Percentiles rank a stretch among this genome's conserved stretches.
phyloP scores from a whole-genome alignment of 2,113 vertebrate genomes.

The Tetraodon nigroviridis region DNA sequence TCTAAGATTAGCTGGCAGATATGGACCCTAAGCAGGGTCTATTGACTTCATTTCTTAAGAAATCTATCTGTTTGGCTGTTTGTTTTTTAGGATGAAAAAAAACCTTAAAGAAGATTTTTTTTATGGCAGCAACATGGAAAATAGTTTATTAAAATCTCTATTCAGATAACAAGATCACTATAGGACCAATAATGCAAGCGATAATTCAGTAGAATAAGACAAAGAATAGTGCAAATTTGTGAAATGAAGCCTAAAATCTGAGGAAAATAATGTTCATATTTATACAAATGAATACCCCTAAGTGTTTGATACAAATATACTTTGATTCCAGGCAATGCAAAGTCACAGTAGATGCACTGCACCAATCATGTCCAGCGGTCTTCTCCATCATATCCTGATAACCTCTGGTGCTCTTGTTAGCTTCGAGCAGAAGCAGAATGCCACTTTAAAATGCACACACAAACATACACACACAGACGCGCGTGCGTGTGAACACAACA shows the following conservation, averaged over 20 bases:
- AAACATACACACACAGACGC: constrained; percentile 11
- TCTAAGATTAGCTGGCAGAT: constrained; percentile 29
- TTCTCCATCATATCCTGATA: constrained; percentile 49
- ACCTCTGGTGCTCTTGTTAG: constrained; percentile 60
- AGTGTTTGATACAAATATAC: constrained; percentile 7
- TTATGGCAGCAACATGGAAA: no score
- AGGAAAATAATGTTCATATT: constrained; percentile 10
- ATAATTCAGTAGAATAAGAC: no score
- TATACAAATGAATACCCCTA: constrained; percentile 12
- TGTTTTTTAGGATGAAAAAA: neutral
- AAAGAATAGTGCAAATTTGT: no score
- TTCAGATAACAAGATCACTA: no score
- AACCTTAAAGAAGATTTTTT: no score
- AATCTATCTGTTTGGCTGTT: neutral
- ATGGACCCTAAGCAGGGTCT: constrained; percentile 13
- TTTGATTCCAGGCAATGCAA: constrained; percentile 3
- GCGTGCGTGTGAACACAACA: constrained; percentile 31
- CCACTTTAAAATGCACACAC: constrained; percentile 58
- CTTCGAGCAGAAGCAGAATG: constrained; percentile 64
- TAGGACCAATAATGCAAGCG: no score
- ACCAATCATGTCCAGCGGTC: constrained; percentile 30
- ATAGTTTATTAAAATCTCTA: no score
- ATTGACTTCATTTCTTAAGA: constrained; percentile 13
- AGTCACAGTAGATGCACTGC: constrained; percentile 16
- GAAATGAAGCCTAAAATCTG: neutral